Base-by-base conservation (phyloP, 2,888 invertebrate species). In the Cheilosia vernalis region DNA sequence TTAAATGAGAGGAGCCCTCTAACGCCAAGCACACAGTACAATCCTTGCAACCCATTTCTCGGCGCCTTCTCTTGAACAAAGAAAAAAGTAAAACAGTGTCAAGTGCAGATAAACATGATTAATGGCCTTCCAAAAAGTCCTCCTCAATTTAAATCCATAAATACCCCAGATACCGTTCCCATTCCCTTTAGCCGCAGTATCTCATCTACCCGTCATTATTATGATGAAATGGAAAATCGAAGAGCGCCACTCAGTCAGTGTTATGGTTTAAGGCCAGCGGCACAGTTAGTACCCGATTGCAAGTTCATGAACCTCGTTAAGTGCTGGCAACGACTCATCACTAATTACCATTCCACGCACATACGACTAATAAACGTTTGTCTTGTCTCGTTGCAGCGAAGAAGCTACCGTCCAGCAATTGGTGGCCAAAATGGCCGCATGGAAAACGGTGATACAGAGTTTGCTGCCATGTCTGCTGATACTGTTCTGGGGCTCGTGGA, bases 371-470 rank as follows among this genome's bases (percentile, higher is more conserved):
- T 69, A 17, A 60, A 37, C n/a, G 44, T 21, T 60, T 72, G 56
- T 15, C 7, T 51, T 55, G 10, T 70, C 15, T 84, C 40, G n/a
- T 87, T 93, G 92, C 64, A 92, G 93, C 27, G 94, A 94, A 91
- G 94, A 94, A 90, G 94, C 94, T 90, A 93, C 94, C 4, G 95
- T 96, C 0, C 96, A 96, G 90, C 94, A 94, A 82, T 92, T 96
- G 88, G 96, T 96, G 1, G 97, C 97, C 0, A 94, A 95, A 4
- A 96, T 97, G 93, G 95, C 96, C 72, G 96, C 96, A 21, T 97
- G 97, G 97, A 97, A 97, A 90, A 96, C 97, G 13, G 95, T 96
- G 66, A 92, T 97, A 47, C 97, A 97, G 91, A 96, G 96, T 87
- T 94, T 95, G 58, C 92, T 97, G 30, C 97, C 97, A n/a, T 96